Conservation (phyloP, 92 coral and sea anemone species). For the Nematostella vectensis region DNA sequence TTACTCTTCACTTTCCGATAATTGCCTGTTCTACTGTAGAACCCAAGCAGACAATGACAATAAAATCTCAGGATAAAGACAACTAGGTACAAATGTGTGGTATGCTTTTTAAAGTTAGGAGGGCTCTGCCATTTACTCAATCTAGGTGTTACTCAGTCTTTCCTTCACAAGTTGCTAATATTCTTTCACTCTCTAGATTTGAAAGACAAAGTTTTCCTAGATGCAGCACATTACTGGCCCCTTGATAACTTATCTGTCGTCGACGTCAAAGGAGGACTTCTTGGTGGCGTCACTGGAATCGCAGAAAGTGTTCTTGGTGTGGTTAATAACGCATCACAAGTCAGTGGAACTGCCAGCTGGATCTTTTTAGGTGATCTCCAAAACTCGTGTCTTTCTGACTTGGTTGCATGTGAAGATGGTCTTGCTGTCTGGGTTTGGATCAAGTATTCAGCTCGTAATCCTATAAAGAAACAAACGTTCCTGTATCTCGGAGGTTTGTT, state of each 20-base stretch:
- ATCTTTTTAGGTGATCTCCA: conserved; percentile 5
- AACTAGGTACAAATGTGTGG: no score
- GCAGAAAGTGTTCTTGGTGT: conserved; percentile 1
- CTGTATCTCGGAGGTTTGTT: conserved; percentile 12
- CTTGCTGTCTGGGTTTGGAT: conserved; percentile 17
- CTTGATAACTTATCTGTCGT: conserved; percentile 4
- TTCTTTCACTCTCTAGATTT: no score
- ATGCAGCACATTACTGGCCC: conserved; percentile 25
- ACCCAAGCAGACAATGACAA: no score
- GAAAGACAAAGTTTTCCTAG: conserved; percentile 4
- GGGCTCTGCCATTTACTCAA: no score
- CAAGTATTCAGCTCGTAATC: neutral
- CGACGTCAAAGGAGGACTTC: conserved; percentile 5
- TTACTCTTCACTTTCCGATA: no score
- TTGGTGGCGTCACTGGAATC: conserved; percentile 2
- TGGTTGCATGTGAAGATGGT: conserved; percentile 12
- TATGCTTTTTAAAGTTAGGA: no score
- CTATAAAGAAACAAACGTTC: conserved; percentile 6
- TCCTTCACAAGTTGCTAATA: neutral
- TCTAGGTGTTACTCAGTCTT: no score
- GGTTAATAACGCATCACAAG: conserved; percentile 1
- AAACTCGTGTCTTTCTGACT: conserved; percentile 10
- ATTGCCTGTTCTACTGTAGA: no score
- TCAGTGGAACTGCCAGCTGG: conserved; percentile 2
- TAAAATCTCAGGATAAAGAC: no score